A percentile compares a stretch with the other conserved stretches of the same genome.
These are phyloP conservation scores for Thalassaphorura encarpata DNA, from an alignment of 1,140 invertebrate species.

Conservation along the genomic window DNA sequence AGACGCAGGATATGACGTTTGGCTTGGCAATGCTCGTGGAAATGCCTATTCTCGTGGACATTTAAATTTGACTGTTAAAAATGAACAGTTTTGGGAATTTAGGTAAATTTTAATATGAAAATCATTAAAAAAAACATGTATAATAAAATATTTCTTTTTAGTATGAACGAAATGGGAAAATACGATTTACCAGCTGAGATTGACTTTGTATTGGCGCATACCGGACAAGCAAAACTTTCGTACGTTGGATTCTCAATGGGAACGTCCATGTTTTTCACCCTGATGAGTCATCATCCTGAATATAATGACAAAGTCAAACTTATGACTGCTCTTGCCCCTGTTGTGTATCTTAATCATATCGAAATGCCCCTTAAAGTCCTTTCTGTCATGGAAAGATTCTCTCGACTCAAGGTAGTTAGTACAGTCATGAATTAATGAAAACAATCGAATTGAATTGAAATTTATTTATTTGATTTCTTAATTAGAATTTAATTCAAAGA, in stretches of 20 bases:
- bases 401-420: conserved; percentile 2
- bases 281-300: conserved; percentile 48
- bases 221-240: conserved; percentile 33
- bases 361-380: conserved; percentile 36
- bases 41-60: conserved; percentile 38
- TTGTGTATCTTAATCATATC: conserved; percentile 39
- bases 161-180: conserved; percentile 27
- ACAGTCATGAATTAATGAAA: neutral
- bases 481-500: neutral
- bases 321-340: conserved; percentile 51
- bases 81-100: conserved; percentile 2
- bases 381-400: conserved; percentile 13
- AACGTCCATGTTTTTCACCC: conserved; percentile 47
- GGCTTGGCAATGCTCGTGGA: conserved; percentile 41
- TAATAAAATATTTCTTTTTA: neutral
- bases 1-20: conserved; percentile 34
- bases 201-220: conserved; percentile 20
- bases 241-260: conserved; percentile 62
- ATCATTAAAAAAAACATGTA: conserved; percentile 5
- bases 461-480: neutral
- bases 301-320: conserved; percentile 50
- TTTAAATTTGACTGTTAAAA: neutral
- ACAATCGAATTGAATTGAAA: neutral
- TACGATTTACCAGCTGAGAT: conserved; percentile 38
- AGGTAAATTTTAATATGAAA: neutral